Evolutionary conservation across 2,113 vertebrate genomes (phyloP).

Genomic region (Parus major): DNA sequence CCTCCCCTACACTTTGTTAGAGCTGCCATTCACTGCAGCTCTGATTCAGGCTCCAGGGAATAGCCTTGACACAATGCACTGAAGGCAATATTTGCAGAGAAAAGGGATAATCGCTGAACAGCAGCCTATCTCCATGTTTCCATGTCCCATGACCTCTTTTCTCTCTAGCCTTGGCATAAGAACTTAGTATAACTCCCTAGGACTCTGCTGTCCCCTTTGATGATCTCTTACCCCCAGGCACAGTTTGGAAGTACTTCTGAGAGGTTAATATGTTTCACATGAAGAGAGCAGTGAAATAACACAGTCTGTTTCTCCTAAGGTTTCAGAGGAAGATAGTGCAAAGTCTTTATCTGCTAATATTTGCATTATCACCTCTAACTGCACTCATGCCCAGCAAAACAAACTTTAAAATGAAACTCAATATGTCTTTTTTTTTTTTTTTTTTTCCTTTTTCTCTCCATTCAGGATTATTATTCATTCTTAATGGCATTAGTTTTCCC

Average conservation of each 20-base stretch:
- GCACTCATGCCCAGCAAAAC: neutral
- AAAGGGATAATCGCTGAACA: conserved; percentile 45
- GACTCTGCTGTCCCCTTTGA: neutral
- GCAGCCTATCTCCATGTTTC: neutral
- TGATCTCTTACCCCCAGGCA: neutral
- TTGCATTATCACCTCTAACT: neutral
- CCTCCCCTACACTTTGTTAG: conserved; percentile 58
- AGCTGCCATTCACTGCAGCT: conserved; percentile 59
- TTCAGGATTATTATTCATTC: neutral
- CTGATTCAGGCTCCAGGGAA: conserved; percentile 61
- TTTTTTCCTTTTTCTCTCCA: neutral
- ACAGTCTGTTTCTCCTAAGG: neutral
- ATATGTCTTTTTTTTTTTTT: neutral
- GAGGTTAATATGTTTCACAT: neutral
- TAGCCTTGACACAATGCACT: conserved; percentile 63
- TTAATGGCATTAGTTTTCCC: neutral
- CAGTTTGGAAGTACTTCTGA: conserved; percentile 20
- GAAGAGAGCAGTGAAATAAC: neutral
- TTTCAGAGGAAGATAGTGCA: neutral
- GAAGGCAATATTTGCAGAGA: conserved; percentile 61
- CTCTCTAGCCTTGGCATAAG: conserved; percentile 33
- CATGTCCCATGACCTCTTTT: conserved; percentile 48
- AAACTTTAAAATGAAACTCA: neutral
- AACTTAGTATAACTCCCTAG: conserved; percentile 19
- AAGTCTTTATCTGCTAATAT: neutral